phyloP scores from a whole-genome alignment of 2,888 invertebrate genomes.

The Callyntrura guangdongensis region DNA sequence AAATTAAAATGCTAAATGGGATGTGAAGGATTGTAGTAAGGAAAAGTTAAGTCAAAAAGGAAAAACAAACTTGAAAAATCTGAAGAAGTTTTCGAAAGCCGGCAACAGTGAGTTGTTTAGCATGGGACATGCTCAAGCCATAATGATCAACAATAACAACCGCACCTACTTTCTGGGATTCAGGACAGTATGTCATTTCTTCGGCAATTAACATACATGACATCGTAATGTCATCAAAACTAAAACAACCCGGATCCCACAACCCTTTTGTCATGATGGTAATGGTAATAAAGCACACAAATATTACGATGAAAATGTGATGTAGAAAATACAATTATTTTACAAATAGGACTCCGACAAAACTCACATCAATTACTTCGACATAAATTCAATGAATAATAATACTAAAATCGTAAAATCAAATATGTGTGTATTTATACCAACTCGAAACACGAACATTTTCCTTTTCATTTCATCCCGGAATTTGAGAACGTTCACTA shows the following conservation, averaged over 20 bases:
- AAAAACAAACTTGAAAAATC: constrained; percentile 63
- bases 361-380: background rate
- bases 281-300: too few relatives aligned
- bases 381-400: too few relatives aligned
- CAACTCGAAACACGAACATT: constrained; percentile 67
- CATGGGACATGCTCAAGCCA: constrained; percentile 64
- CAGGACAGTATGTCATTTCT: constrained; percentile 71
- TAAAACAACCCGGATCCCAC: constrained; percentile 57
- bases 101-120: constrained; percentile 58
- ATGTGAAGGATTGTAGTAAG: too few relatives aligned
- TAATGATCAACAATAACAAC: constrained; percentile 65
- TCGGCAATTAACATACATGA: constrained; percentile 67
- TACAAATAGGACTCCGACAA: background rate
- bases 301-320: too few relatives aligned
- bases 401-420: too few relatives aligned
- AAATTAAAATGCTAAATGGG: too few relatives aligned
- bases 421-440: constrained; percentile 29
- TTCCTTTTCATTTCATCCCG: constrained; percentile 64
- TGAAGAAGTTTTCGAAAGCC: constrained; percentile 64
- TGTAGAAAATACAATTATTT: background rate
- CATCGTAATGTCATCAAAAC: constrained; percentile 68
- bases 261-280: background rate
- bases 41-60: too few relatives aligned
- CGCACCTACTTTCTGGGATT: constrained; percentile 67
- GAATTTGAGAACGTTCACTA: constrained; percentile 49